Base-by-base conservation (phyloP, 2,113 vertebrate species). In the Gorsachius goisagi region DNA sequence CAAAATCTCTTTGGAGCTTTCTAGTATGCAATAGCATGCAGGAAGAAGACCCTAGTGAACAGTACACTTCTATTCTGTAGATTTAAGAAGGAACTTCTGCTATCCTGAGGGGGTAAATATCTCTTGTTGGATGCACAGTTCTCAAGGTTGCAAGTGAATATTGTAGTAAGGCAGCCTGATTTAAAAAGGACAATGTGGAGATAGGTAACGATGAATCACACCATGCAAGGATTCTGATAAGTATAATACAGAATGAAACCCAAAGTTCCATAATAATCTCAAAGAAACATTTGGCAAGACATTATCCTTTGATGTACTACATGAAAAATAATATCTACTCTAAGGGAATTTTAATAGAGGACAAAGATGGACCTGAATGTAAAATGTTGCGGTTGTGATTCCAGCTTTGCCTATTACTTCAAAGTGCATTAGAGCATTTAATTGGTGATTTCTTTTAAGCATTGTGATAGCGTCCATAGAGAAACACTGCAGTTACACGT, bases 231-330 rank as follows among this genome's bases (percentile, higher is more conserved):
- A 71, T 30, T 32, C 79, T 81, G 88, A 81, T 94, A 93, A 92
- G 39, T 56, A 26, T 63, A 86, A 66, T 18, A 75, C 73, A 14
- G 5, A 89, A 55, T 37, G 44, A 93, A 95, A 64, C 30, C 30
- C 52, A 19, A 93, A 93, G 49, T 87, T 75, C 60, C 88, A 11
- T 41, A 79, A 67, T 64, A 93, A 90, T 95, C 74, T 94, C 67
- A 78, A 76, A 93, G 72, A 80, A 95, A 87, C 58, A 64, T 72
- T 95, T 91, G 81, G 53, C 49, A 95, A 93, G 71, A 50, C 60
- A 30, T 92, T 91, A 55, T 76, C 49, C 60, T 88, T 92, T 94
- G 73, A 79, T 91, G 62, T 88, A 49, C 64, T 84, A 60, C 45
- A 50, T 90, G 88, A 88, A 91, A 96, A 95, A 89, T 77, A 93